Percentiles rank a stretch among this genome's conserved stretches.
Conservation (phyloP, 2,113 vertebrate genomes). For the Bostrychus sinensis region DNA sequence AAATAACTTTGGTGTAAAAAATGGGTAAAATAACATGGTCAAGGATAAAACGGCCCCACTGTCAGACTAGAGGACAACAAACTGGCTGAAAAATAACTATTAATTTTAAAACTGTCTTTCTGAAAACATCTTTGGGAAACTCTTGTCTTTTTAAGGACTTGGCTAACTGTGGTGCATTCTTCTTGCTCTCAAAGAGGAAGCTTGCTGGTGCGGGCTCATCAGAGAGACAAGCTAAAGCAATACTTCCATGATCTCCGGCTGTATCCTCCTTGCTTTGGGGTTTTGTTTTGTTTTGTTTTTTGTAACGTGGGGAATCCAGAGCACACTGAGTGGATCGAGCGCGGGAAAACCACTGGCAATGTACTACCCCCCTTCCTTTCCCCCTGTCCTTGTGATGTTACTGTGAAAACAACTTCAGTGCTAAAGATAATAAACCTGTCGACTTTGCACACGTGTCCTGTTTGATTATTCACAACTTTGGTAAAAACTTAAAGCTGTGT, state of each 20-base stretch:
- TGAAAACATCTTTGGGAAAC: no score
- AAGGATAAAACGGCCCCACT: no score
- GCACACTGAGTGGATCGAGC: conserved; percentile 71
- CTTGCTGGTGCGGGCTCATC: conserved; percentile 73
- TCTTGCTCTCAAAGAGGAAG: conserved; percentile 82
- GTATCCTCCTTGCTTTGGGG: no score
- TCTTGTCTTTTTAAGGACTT: background rate
- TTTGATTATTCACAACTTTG: background rate
- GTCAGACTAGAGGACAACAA: no score
- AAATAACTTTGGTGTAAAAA: no score
- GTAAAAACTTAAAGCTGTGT: no score
- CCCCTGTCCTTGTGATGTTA: conserved; percentile 92
- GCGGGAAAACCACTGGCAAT: conserved; percentile 84
- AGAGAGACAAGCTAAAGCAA: conserved; percentile 90
- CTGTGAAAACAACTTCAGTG: conserved; percentile 95
- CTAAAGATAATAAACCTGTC: conserved; percentile 97
- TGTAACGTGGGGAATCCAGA: conserved; percentile 75
- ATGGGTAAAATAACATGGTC: no score
- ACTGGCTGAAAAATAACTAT: no score
- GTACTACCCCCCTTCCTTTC: conserved; percentile 73
- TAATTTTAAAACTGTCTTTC: no score
- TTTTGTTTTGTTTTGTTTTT: conserved; percentile 87
- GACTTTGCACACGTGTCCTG: conserved; percentile 69
- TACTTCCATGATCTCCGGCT: conserved; percentile 84
- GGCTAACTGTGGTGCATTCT: conserved; percentile 73